phyloP scores from a whole-genome alignment of 1,140 invertebrate genomes.

The Formica selysi region DNA sequence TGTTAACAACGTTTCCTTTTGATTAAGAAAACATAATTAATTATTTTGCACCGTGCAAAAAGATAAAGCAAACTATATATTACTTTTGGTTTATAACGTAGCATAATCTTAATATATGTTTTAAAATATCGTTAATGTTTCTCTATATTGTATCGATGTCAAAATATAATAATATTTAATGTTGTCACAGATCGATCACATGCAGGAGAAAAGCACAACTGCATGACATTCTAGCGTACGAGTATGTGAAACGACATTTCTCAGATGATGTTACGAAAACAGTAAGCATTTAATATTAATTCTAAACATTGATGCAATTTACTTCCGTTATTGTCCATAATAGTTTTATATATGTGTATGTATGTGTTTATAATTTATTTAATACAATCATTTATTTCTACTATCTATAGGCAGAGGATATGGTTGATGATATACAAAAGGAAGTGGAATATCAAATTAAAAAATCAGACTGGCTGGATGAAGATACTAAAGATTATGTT shows the following conservation, averaged over 20 bases:
- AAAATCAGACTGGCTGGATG: slow-evolving; percentile 63
- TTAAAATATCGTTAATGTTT: neutral
- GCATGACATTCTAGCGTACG: slow-evolving; percentile 5
- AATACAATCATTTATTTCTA: neutral
- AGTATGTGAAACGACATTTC: slow-evolving; percentile 34
- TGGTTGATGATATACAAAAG: slow-evolving; percentile 73
- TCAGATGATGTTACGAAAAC: neutral
- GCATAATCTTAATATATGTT: neutral
- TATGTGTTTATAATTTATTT: neutral
- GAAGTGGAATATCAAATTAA: slow-evolving; percentile 65
- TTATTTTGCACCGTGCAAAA: neutral
- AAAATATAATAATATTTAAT: neutral
- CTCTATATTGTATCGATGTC: neutral
- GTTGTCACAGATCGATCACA: neutral
- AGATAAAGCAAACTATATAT: neutral
- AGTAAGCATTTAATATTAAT: slow-evolving; percentile 29
- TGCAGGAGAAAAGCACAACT: neutral
- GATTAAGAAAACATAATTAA: neutral
- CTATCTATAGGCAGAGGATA: slow-evolving; percentile 63
- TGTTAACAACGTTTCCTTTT: neutral
- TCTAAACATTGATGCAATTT: slow-evolving; percentile 30
- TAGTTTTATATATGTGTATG: neutral
- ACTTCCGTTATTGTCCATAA: neutral
- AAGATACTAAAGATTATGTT: slow-evolving; percentile 57
- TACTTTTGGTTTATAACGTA: neutral